These are phyloP conservation scores for Burhinus bistriatus DNA, from an alignment of 2,113 vertebrate species.

Conservation along the genomic window DNA sequence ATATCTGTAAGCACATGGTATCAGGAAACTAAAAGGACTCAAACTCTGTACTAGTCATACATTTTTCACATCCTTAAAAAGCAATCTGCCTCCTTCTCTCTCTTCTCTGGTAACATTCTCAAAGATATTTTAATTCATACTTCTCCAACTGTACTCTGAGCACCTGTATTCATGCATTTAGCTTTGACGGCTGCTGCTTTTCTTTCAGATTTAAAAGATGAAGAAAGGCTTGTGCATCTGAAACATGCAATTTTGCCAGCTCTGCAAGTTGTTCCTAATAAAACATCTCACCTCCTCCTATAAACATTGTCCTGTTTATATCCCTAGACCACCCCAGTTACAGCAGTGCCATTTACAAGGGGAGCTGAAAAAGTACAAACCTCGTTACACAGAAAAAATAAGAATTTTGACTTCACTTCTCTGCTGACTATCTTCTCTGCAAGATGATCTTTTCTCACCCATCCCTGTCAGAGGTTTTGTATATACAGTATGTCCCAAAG, in stretches of 20 bases:
- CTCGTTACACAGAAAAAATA: not conserved
- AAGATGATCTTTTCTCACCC: not conserved
- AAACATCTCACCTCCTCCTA: not conserved
- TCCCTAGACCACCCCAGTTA: not conserved
- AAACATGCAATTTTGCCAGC: not conserved
- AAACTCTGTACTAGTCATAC: not conserved
- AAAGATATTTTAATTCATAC: not conserved
- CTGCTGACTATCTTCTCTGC: not conserved
- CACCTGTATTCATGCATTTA: not conserved
- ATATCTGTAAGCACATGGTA: not conserved
- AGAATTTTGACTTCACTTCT: not conserved
- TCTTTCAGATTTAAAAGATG: not conserved
- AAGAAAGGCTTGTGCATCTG: not conserved
- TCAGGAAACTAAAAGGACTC: not conserved
- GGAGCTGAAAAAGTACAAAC: not conserved
- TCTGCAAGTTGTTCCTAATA: not conserved
- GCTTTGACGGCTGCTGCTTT: not conserved
- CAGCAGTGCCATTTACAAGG: not conserved
- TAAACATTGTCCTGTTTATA: not conserved
- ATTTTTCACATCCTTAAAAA: not conserved
- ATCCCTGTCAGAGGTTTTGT: not conserved
- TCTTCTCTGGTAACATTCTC: not conserved
- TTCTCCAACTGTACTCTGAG: not conserved
- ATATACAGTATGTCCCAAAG: not conserved
- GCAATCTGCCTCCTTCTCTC: not conserved